Percentiles rank a stretch among this genome's conserved stretches.
These are phyloP conservation scores for Drosophila ustulata DNA, from an alignment of 2,888 invertebrate species.

Conservation along the genomic window DNA sequence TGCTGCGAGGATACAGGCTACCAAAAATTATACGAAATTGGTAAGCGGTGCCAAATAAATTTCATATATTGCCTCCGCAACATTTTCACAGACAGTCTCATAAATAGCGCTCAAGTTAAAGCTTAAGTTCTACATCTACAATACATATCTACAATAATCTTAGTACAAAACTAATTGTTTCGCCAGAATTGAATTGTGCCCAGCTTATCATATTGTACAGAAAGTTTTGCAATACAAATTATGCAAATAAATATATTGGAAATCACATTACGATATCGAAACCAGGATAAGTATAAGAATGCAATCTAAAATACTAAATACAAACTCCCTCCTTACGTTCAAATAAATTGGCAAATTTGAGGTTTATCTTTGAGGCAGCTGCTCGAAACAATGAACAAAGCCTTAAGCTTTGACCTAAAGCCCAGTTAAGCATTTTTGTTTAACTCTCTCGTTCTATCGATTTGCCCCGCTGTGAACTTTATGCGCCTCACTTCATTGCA, in stretches of 20 bases:
- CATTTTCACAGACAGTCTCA: not conserved
- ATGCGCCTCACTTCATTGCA: constrained; percentile 51
- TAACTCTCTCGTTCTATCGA: constrained; percentile 16
- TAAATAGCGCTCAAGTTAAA: constrained; percentile 1
- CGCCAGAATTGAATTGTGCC: constrained; percentile 19
- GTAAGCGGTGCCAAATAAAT: constrained; percentile 39
- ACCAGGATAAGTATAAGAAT: not conserved
- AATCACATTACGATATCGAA: not conserved
- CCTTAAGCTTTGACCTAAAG: constrained; percentile 19
- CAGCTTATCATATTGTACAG: constrained; percentile 11
- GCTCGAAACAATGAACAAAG: constrained; percentile 4
- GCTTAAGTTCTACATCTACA: too few species aligned
- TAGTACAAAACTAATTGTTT: constrained; percentile 24
- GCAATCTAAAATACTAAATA: not conserved
- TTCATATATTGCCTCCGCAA: constrained; percentile 19
- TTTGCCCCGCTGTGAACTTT: constrained; percentile 54
- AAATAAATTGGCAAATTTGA: constrained; percentile 3
- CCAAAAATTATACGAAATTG: constrained; percentile 27
- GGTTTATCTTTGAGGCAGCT: not conserved
- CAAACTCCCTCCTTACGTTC: not conserved
- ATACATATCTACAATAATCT: too few species aligned
- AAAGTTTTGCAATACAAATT: not conserved
- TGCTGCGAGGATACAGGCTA: constrained; percentile 9
- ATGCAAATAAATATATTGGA: too few species aligned
- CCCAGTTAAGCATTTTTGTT: constrained; percentile 17